Conservation (phyloP, 2,797 vertebrate species). For the Adrianichthys oophorus region DNA sequence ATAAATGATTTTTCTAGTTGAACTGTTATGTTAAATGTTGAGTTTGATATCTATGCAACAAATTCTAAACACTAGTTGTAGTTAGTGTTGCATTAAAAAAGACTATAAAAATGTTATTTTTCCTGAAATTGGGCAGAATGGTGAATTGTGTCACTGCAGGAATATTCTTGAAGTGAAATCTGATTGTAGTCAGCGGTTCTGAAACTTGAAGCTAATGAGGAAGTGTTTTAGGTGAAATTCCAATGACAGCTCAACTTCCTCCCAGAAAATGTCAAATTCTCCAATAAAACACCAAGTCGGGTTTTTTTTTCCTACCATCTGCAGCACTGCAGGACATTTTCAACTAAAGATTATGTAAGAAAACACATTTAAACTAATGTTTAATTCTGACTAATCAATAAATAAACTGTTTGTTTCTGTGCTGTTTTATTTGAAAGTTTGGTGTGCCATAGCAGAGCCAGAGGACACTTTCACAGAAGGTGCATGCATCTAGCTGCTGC, state of each 20-base stretch:
- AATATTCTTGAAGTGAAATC: neutral
- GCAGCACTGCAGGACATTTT: too few relatives aligned
- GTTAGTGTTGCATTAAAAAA: neutral
- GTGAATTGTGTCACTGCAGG: neutral
- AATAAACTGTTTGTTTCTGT: too few relatives aligned
- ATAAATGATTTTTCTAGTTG: neutral
- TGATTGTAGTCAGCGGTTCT: neutral
- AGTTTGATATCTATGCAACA: neutral
- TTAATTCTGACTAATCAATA: too few relatives aligned
- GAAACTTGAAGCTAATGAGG: neutral
- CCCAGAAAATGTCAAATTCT: neutral
- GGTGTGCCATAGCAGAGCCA: too few relatives aligned
- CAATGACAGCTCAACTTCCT: too few relatives aligned
- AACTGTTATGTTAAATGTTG: neutral
- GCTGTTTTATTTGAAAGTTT: too few relatives aligned
- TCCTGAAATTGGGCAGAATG: neutral
- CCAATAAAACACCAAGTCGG: neutral
- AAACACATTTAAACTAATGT: too few relatives aligned
- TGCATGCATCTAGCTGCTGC: too few relatives aligned
- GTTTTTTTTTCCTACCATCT: too few relatives aligned
- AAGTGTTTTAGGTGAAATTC: neutral
- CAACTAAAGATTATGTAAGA: too few relatives aligned
- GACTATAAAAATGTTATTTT: neutral
- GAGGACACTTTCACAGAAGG: too few relatives aligned
- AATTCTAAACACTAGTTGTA: neutral